Conservation (phyloP, 1,140 invertebrate genomes). For the Caerostris darwini region DNA sequence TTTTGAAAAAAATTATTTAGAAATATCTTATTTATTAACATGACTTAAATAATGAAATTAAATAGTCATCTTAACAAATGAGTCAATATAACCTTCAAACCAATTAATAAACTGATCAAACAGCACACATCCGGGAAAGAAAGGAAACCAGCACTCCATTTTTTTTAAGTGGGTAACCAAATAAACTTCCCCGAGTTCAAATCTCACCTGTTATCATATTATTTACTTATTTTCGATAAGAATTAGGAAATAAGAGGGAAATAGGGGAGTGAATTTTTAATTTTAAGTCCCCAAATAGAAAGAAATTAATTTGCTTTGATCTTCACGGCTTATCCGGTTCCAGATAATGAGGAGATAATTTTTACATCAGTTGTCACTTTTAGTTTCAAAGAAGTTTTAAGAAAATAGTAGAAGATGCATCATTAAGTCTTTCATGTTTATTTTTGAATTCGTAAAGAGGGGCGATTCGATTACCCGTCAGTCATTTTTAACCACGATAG, state of each 20-base stretch:
- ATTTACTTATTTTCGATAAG: not conserved
- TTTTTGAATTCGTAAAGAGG: not conserved
- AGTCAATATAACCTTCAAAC: too few species aligned
- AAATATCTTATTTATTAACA: too few species aligned
- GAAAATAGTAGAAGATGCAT: not conserved
- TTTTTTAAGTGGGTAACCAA: not conserved
- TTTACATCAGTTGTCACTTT: not conserved
- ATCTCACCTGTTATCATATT: not conserved
- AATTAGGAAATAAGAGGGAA: not conserved
- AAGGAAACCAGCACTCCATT: not conserved
- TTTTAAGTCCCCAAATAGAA: not conserved
- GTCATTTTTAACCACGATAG: too few species aligned
- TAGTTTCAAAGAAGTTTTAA: not conserved
- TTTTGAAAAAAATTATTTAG: too few species aligned
- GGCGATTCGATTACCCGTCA: too few species aligned
- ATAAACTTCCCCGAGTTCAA: not conserved
- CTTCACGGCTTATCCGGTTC: not conserved
- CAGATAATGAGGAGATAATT: not conserved
- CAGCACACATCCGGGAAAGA: too few species aligned
- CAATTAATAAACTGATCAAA: too few species aligned
- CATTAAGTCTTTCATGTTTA: not conserved
- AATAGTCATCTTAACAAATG: too few species aligned
- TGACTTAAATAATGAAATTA: too few species aligned
- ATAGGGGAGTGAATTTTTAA: not conserved
- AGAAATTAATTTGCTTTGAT: not conserved